Conservation (phyloP, 2,888 invertebrate species). For the Adineta ricciae region DNA sequence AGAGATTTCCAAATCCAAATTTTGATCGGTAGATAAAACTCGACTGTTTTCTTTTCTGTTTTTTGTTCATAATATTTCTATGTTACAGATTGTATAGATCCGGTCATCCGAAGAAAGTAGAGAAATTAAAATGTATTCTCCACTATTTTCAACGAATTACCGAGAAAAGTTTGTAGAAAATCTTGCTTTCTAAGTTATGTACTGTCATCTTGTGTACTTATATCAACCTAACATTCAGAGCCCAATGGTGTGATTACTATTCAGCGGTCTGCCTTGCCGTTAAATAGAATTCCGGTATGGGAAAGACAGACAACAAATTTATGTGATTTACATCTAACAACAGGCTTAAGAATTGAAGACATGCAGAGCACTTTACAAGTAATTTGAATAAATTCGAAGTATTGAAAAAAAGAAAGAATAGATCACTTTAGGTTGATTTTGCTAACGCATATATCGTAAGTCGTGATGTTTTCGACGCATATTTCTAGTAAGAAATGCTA, state of each 20-base stretch:
- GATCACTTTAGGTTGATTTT: conserved; percentile 67
- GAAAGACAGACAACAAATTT: conserved; percentile 55
- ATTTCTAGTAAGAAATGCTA: not conserved
- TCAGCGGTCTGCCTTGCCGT: conserved; percentile 59
- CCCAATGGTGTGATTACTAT: conserved; percentile 73
- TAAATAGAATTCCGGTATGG: conserved; percentile 58
- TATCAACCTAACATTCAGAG: conserved; percentile 43
- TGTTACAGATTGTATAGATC: not conserved
- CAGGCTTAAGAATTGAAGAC: conserved; percentile 71
- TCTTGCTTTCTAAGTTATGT: not conserved
- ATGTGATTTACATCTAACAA: conserved; percentile 62
- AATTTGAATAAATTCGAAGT: not conserved
- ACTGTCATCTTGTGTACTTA: not conserved
- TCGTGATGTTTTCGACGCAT: not conserved
- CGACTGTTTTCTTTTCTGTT: no score
- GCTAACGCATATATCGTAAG: conserved; percentile 63
- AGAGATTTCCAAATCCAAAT: not conserved
- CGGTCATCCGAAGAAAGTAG: conserved; percentile 48
- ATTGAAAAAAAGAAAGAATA: not conserved
- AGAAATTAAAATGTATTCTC: conserved; percentile 77
- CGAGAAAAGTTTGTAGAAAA: conserved; percentile 51
- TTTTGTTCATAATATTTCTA: no score
- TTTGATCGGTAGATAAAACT: not conserved
- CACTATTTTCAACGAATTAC: conserved; percentile 78
- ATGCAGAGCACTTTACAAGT: conserved; percentile 65